Base-by-base conservation (phyloP, 2,888 invertebrate species). In the Phyllotreta striolata region DNA sequence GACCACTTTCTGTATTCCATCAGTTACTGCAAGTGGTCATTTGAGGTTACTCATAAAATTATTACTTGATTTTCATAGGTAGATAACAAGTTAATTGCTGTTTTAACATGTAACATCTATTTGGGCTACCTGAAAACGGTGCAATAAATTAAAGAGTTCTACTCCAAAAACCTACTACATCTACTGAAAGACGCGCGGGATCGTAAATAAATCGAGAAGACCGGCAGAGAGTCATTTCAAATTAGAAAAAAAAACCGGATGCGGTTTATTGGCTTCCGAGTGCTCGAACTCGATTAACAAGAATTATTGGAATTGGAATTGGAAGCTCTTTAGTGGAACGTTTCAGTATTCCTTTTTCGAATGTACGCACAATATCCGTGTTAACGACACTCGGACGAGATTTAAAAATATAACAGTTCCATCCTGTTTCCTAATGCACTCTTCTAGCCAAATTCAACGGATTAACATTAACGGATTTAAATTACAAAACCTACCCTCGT, bases 261-360 rank as follows among this genome's bases (percentile, higher is more conserved):
- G 44, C 7, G 44, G 44, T 44, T 44, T 44, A 44, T 55, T 55
- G 41, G 55, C 55, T 55, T 55, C 41, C 55, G 40, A 55, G 55
- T 40, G 41, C 37, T 40, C 41, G 55, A 24, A 13, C 34, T 55
- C 41, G 55, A 40, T 41, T 24, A 14, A 44, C 10, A 44, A 44
- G 44, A 44, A 44, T 44, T 44, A 44, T 44, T 44, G 41, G 41
- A 41, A 44, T 44, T 44, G 41, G 41, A 41, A 44, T 24, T 24
- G 24, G 44, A 44, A 44, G 44, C 44, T 13, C 10, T 44, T 44
- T 44, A 44, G 44, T 44, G 10, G 7, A n/a, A n/a, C 44, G 14
- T 44, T 44, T 44, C 6, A 44, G 55, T 14, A n/a, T 55, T 55
- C 41, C 55, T 41, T 55, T 37, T 40, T 55, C 14, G 13, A 41